Base-by-base conservation (phyloP, 2,113 vertebrate genomes). In the Nymphicus hollandicus region DNA sequence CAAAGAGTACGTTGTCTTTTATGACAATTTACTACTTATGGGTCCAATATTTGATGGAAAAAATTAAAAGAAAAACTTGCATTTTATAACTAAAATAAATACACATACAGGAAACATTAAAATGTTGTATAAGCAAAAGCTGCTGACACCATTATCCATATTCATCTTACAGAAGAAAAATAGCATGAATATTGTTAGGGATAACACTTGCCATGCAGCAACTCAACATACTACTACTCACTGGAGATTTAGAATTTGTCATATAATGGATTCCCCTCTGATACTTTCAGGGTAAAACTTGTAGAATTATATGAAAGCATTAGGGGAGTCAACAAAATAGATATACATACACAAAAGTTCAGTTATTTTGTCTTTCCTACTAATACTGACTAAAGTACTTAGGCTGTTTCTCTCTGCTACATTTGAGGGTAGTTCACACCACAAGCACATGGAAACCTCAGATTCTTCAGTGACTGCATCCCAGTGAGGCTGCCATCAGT, bases 331-430 rank as follows among this genome's bases (percentile, higher is more conserved):
- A 28, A 63, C 20, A 9, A 76, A 64, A 71, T 22, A 13, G 2
- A 4, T 46, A 35, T 60, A 35, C 10, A 7, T 7, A 41, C 23
- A 50, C 9, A 60, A 33, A 35, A 43, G 6, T 43, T 64, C 12
- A n/a, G 39, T 58, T 66, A 41, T 27, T 91, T 61, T 63, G 5
- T 1, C 18, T 77, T 86, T 43, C 19, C 41, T 85, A 2, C 19
- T 28, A 22, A 15, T 4, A 46, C 2, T 1, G 8, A 10, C 11
- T 4, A 23, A 49, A 0, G 5, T 2, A 24, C 11, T 29, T 3
- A 7, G 22, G 33, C 6, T 72, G 14, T 43, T 58, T 41, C 35
- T 44, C 23, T 31, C 29, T 61, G 49, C 25, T 41, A 1, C 5
- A 22, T 6, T 0, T 47, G 55, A 63, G 44, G 37, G 14, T 4